phyloP scores from a whole-genome alignment of 2,113 vertebrate species.

The Neogale vison region DNA sequence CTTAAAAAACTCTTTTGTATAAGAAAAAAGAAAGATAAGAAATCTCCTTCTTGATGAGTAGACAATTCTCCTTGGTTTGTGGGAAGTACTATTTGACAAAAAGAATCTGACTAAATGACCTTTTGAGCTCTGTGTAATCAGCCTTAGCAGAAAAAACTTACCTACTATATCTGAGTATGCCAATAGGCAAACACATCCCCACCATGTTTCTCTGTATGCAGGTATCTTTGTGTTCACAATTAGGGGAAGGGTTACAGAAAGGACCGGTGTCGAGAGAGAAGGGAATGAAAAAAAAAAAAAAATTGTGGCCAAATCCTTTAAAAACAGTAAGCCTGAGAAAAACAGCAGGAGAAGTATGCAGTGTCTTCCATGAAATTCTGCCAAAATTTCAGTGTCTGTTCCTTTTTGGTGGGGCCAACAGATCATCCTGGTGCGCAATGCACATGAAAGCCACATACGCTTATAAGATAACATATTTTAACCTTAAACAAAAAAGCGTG shows the following conservation, averaged over 20 bases:
- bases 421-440: not conserved
- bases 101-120: conserved; percentile 16
- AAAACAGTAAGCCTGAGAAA: not conserved
- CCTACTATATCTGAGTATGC: not conserved
- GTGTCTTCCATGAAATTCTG: not conserved
- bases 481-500: not conserved
- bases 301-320: not conserved
- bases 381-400: not conserved
- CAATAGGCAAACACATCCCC: not conserved
- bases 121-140: not conserved
- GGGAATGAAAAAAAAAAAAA: not conserved
- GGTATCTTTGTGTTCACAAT: not conserved
- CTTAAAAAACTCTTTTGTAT: conserved; percentile 53
- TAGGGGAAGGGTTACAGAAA: not conserved
- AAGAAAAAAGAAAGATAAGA: conserved; percentile 22
- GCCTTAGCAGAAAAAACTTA: not conserved
- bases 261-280: not conserved
- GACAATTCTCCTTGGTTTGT: conserved; percentile 22
- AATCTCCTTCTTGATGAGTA: conserved; percentile 46
- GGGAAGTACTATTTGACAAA: not conserved
- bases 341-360: not conserved
- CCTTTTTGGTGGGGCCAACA: not conserved
- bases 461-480: not conserved
- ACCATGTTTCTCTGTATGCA: not conserved
- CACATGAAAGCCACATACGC: not conserved